Conservation (phyloP, 1,140 invertebrate genomes). For the Oreohelix idahoensis region DNA sequence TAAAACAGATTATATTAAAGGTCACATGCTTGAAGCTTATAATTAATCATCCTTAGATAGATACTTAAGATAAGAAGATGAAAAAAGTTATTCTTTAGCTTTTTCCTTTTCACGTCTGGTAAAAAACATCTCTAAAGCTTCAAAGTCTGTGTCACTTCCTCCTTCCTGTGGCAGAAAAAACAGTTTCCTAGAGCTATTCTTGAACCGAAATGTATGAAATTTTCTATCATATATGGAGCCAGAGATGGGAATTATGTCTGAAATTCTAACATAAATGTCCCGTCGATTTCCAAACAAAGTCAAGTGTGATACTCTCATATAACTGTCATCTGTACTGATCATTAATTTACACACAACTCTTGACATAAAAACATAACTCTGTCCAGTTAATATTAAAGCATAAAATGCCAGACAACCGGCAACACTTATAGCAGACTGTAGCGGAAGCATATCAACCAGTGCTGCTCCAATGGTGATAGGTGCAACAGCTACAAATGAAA, state of each 20-base stretch:
- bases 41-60: too few species aligned
- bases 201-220: not conserved
- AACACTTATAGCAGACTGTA: not conserved
- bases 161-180: not conserved
- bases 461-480: not conserved
- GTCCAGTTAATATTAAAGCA: not conserved
- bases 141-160: not conserved
- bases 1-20: too few species aligned
- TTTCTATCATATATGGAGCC: not conserved
- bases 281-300: not conserved
- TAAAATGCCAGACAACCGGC: not conserved
- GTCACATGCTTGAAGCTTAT: too few species aligned
- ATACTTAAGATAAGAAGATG: too few species aligned
- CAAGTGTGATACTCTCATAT: constrained; percentile 4
- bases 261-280: constrained; percentile 14
- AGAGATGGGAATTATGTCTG: not conserved
- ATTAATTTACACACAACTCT: constrained; percentile 4
- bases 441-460: not conserved
- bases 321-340: not conserved
- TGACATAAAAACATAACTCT: not conserved
- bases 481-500: too few species aligned
- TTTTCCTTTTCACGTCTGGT: too few species aligned
- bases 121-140: constrained; percentile 13
- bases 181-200: not conserved
- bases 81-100: too few species aligned